Evolutionary conservation across 2,797 vertebrate genomes (phyloP), one percentile per base, ranked within the genome.

Genomic region (Coranthus polyacanthus): DNA sequence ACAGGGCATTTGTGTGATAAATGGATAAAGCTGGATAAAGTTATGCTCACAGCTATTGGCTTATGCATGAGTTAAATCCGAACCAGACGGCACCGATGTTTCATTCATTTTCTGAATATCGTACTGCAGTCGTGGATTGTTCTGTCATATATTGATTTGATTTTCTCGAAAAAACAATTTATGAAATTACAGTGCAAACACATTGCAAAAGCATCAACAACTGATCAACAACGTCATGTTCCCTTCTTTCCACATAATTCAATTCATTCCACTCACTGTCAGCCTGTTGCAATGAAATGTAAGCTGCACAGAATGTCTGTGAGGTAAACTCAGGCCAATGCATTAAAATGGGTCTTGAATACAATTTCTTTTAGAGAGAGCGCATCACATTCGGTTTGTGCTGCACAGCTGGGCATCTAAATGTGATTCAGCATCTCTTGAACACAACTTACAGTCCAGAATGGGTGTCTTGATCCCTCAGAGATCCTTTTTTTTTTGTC

Each of bases 391-490:
- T 81, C 34, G 59, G 32, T 68, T 75, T 68, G 81, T 72, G 79
- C 81, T 61, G 74, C 72, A 73, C 69, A 47, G 63, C 34, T 16
- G 61, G 63, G 73, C 43, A 20, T 84, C 68, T 76, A 60, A 85
- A 80, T 70, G 74, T 63, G 72, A 82, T 61, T 72, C 50, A 52
- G 70, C 49, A 9, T 83, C 88, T 83, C 82, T 75, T 66, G 65
- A 82, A 85, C 71, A 81, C 80, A 79, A 89, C 67, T 73, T 70
- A 72, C 79, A 83, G 82, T 90, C 85, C 78, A 78, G 79, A 73
- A 87, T 72, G 71, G 58, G 60, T 73, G 42, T 83, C 66, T 72
- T 53, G 62, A 81, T 83, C 63, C 84, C 36, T 64, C 58, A 47
- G 67, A 79, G 71, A 72, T 66, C 55, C 46, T 41, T 44, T 69